A percentile compares a stretch with the other conserved stretches of the same genome.
These are phyloP conservation scores for Scelioninae gen. 1 DNA, from an alignment of 2,888 invertebrate species.

Conservation along the genomic window DNA sequence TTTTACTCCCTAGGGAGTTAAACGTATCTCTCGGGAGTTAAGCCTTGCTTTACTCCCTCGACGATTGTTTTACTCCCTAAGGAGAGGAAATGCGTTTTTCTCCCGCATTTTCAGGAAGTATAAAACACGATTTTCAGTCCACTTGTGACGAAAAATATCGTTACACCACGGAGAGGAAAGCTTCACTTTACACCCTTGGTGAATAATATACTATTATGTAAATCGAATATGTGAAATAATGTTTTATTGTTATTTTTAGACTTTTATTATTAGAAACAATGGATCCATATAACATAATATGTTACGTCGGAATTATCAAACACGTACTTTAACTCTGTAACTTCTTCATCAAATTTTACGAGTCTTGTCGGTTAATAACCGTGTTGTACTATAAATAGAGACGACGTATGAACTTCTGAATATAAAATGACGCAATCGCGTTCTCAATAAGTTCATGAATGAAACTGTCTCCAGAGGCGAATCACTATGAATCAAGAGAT, in stretches of 20 bases:
- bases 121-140: too few species aligned
- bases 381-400: constrained; percentile 58
- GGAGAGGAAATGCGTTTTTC: too few species aligned
- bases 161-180: too few species aligned
- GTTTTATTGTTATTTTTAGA: background rate
- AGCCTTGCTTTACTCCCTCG: too few species aligned
- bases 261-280: background rate
- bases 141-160: too few species aligned
- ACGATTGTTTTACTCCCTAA: too few species aligned
- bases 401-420: constrained; percentile 56
- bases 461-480: constrained; percentile 50
- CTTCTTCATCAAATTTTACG: constrained; percentile 47
- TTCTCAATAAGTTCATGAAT: constrained; percentile 65
- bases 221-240: too few species aligned
- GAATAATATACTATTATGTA: too few species aligned
- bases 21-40: too few species aligned
- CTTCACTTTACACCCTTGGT: too few species aligned
- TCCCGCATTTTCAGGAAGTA: too few species aligned
- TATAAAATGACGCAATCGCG: constrained; percentile 66
- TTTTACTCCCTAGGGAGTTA: too few species aligned
- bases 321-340: constrained; percentile 26
- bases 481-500: constrained; percentile 49
- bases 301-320: constrained; percentile 6
- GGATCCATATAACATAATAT: background rate
- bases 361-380: constrained; percentile 43